phyloP scores from a whole-genome alignment of 1,140 invertebrate genomes.

The Cyclargus thomasi region DNA sequence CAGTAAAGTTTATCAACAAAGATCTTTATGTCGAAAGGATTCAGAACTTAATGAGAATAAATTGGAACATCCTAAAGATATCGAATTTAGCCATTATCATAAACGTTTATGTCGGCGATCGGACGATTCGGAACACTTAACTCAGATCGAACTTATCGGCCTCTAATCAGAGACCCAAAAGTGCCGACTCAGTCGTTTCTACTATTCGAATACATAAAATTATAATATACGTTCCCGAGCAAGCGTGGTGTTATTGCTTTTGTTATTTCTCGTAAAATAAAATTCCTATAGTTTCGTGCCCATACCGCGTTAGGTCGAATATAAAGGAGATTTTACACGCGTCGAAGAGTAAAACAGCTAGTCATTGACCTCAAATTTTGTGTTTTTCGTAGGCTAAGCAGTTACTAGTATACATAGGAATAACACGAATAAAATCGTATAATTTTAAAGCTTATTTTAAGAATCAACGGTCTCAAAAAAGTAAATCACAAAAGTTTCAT shows the following conservation, averaged over 20 bases:
- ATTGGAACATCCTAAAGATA: neutral
- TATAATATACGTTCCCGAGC: constrained; percentile 4
- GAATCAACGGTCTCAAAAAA: neutral
- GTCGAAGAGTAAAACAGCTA: neutral
- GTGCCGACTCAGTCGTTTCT: constrained; percentile 2
- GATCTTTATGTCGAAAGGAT: constrained; percentile 1
- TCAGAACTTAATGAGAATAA: neutral
- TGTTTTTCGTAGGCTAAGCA: too few species aligned
- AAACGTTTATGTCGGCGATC: constrained; percentile 7
- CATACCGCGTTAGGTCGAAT: neutral
- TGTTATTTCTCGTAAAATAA: neutral
- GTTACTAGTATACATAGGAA: too few species aligned
- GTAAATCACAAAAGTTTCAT: neutral
- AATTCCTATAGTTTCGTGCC: constrained; percentile 5
- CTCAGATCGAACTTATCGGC: neutral
- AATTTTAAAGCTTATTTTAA: too few species aligned
- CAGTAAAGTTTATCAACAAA: neutral
- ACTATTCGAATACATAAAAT: constrained; percentile 2
- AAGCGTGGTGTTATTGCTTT: neutral
- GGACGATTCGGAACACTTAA: constrained; percentile 10
- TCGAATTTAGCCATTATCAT: neutral
- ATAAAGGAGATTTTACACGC: neutral
- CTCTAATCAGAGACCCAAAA: constrained; percentile 7
- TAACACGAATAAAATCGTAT: too few species aligned
- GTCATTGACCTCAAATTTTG: too few species aligned